A percentile compares a stretch with the other conserved stretches of the same genome.
These are phyloP conservation scores for Tholera decimalis DNA, from an alignment of 2,888 invertebrate species.

Conservation along the genomic window DNA sequence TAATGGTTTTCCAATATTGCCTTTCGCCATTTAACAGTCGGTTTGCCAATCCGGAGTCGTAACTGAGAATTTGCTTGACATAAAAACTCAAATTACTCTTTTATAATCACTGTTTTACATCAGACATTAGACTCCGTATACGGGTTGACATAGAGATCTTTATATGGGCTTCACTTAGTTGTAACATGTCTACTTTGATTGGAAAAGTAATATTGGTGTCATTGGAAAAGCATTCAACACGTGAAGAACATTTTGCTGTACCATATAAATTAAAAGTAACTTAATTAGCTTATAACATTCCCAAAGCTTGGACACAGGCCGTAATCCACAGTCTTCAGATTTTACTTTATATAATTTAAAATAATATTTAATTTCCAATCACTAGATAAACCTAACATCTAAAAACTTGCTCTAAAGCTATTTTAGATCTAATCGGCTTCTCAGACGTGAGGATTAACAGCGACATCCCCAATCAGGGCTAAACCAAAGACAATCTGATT, in stretches of 20 bases:
- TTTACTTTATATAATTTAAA: neutral
- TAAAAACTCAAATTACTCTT: slow-evolving; percentile 32
- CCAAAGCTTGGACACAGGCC: too few species aligned
- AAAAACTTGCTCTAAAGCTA: too few species aligned
- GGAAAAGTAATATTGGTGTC: slow-evolving; percentile 1
- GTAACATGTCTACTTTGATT: slow-evolving; percentile 9
- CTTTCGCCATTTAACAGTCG: slow-evolving; percentile 30
- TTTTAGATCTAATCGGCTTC: neutral
- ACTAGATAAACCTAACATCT: too few species aligned
- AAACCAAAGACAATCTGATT: slow-evolving; percentile 12
- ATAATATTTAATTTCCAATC: neutral
- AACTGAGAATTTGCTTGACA: slow-evolving; percentile 21
- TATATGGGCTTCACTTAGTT: slow-evolving; percentile 5
- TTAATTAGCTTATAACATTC: too few species aligned
- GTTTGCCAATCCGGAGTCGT: slow-evolving; percentile 12
- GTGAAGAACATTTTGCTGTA: slow-evolving; percentile 1
- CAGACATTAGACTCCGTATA: neutral
- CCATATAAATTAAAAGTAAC: slow-evolving; percentile 2
- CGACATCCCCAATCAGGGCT: neutral
- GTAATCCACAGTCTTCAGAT: too few species aligned
- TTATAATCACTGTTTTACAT: slow-evolving; percentile 21
- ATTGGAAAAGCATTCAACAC: slow-evolving; percentile 15
- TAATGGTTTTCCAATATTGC: slow-evolving; percentile 53
- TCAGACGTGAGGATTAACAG: neutral
- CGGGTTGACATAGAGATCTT: neutral